Percentiles rank a stretch among this genome's conserved stretches.
Evolutionary conservation across 2,797 vertebrate genomes (phyloP).

Genomic region (Gallirallus australis): DNA sequence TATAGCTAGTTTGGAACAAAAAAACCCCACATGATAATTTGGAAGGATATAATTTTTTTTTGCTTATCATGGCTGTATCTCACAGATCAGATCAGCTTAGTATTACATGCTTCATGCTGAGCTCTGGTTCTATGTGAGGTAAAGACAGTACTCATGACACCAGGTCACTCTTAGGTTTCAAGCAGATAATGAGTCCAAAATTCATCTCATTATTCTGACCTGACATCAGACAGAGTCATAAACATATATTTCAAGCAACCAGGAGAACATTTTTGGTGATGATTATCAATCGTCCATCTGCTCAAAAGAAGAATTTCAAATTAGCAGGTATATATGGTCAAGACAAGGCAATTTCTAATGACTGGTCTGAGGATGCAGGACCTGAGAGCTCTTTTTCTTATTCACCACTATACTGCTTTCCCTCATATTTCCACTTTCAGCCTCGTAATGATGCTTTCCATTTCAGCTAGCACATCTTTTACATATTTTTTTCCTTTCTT

Average conservation of each 20-base stretch:
- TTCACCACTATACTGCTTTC: neutral
- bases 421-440: neutral
- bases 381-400: neutral
- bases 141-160: neutral
- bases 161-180: neutral
- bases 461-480: neutral
- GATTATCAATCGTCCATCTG: neutral
- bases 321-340: neutral
- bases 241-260: neutral
- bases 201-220: neutral
- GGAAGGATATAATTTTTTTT: neutral
- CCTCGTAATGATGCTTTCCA: neutral
- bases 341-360: neutral
- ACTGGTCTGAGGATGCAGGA: neutral
- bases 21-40: neutral
- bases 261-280: neutral
- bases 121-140: neutral
- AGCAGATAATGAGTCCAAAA: neutral
- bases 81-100: neutral
- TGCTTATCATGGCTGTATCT: neutral
- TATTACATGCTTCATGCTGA: neutral
- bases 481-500: neutral
- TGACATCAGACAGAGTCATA: neutral
- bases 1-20: neutral
- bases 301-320: neutral